Evolutionary conservation across 1,140 invertebrate genomes (phyloP), one percentile per base, ranked within the genome.

Genomic region (Capitella teleta): DNA sequence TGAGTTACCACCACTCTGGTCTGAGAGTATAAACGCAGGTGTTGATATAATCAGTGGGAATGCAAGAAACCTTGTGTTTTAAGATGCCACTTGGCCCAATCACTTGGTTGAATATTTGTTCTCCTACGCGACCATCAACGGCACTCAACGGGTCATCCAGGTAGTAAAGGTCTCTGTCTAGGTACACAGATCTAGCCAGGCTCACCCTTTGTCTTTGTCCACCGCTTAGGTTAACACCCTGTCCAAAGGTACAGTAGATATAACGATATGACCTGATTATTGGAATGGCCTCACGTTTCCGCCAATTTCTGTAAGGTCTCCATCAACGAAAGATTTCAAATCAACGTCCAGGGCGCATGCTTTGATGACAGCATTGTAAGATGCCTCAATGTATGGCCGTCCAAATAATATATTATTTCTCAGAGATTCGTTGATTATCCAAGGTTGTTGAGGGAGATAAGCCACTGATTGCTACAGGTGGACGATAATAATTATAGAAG

Each of bases 161-260:
- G 59, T 93, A 81, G 68, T 92, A 94, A 38, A 93, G 77, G 63
- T 98, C 89, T 1, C 85, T 79, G 67, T 93, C 80, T 57, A 79
- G 82, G 66, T 96, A 98, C 19, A 96, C 86, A 24, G 93, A 90
- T 61, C 94, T 77, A 0, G 94, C 94, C 37, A 98, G 74, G 53
- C 86, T 89, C n/a, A 98, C 87, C 59, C 95, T 78, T 68, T 96
- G 91, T 66, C 98, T 97, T 67, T 98, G 95, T 24, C 95, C 95
- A 42, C 95, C 95, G 47, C 87, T 93, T 47, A 98, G 75, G 73
- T 96, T 98, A 55, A 97, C 93, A 43, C 86, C 86, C 70, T 73
- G 34, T 14, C 2, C 5, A 5, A n/a, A 23, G 28, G 25, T 26
- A n/a, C n/a, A n/a, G n/a, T n/a, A n/a, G n/a, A n/a, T 47, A 8